Conservation (phyloP, 2,797 vertebrate species). For the Euphonia xanthogaster region DNA sequence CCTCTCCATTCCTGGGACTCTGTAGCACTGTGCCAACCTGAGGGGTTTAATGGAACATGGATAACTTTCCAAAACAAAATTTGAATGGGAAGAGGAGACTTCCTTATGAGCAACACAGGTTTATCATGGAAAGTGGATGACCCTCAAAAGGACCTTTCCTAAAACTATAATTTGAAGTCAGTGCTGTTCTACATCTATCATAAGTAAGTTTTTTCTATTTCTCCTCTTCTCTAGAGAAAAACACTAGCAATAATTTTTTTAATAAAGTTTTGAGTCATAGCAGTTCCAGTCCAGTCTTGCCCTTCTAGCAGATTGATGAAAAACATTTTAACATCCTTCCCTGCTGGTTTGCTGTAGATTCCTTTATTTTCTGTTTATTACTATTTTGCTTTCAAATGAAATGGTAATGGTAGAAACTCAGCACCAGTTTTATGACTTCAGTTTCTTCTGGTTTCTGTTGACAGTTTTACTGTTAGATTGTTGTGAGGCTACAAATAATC, state of each 20-base stretch:
- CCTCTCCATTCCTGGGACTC: background rate
- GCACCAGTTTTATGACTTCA: background rate
- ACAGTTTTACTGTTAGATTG: background rate
- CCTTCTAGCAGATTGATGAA: background rate
- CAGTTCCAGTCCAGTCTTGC: background rate
- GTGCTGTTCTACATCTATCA: background rate
- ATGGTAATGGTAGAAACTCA: background rate
- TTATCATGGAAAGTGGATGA: background rate
- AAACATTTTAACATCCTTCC: background rate
- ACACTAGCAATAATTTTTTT: background rate
- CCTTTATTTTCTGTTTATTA: background rate
- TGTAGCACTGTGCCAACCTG: background rate
- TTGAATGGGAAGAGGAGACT: background rate
- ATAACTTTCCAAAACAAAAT: background rate
- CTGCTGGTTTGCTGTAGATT: background rate
- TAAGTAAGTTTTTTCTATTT: background rate
- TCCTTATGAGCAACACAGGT: background rate
- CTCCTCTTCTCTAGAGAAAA: background rate
- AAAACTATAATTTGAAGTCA: background rate
- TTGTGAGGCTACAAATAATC: background rate
- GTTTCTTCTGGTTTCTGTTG: background rate
- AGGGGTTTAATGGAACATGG: background rate
- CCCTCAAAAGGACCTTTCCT: background rate
- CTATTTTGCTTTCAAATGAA: background rate
- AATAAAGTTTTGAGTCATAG: background rate